Evolutionary conservation across 2,888 invertebrate species (phyloP).

Genomic region (Epiblema foenella): DNA sequence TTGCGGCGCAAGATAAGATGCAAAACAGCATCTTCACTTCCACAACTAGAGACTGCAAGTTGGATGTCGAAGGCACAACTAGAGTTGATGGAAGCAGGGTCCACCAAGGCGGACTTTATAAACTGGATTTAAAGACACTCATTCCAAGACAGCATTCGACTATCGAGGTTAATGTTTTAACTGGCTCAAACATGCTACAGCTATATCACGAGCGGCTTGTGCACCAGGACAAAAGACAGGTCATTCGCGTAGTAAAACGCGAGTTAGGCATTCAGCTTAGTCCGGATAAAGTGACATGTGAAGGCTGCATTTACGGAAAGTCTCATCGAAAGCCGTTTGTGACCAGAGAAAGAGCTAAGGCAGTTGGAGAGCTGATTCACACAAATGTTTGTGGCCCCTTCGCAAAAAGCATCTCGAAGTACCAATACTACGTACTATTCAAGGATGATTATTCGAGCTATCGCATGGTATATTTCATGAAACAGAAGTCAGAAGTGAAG

Average conservation of each 20-base stretch:
- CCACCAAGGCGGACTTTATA: not conserved
- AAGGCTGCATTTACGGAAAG: no score
- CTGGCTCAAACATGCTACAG: no score
- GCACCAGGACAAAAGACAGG: no score
- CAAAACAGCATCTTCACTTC: not conserved
- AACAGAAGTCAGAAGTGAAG: no score
- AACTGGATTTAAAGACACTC: not conserved
- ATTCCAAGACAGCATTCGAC: not conserved
- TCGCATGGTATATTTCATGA: not conserved
- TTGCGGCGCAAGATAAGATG: conserved; percentile 2
- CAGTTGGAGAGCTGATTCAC: not conserved
- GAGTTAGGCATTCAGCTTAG: no score
- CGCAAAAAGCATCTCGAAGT: not conserved
- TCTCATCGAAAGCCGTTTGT: not conserved
- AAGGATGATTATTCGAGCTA: not conserved
- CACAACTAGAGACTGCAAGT: not conserved
- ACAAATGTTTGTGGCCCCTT: not conserved
- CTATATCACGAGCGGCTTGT: no score
- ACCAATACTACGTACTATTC: conserved; percentile 2
- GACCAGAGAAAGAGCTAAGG: conserved; percentile 4
- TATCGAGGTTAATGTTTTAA: no score
- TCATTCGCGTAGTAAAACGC: no score
- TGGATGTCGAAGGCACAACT: not conserved
- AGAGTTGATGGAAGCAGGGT: not conserved
- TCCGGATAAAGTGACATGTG: no score